Evolutionary conservation across 2,888 invertebrate species (phyloP), one percentile per base, ranked within the genome.

Genomic region (Caenorhabditis wallacei): DNA sequence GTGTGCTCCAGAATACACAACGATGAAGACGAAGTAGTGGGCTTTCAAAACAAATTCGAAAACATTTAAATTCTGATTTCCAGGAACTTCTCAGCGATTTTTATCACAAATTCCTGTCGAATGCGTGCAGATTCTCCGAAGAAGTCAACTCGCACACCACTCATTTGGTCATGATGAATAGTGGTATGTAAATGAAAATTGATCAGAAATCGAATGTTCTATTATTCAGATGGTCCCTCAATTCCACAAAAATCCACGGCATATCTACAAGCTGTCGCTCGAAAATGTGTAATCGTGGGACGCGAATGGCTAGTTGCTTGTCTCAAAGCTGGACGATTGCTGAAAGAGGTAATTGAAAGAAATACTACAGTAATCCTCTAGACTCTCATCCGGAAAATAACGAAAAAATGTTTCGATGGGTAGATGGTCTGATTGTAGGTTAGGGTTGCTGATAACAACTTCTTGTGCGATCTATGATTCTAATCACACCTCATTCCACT

Each of bases 111-210:
- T 83, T 78, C 48, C 40, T 71, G 40, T 83, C 83, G 26, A 78
- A 74, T 43, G 13, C 64, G 30, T 83, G 75, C 24, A 26, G 70
- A 30, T 78, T 85, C 26, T n/a, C 51, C 0, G 81, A 85, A 10
- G 74, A 79, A 4, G 71, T 85, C 11, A 48, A 43, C 11, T 30
- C 22, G 20, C 54, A 78, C 1, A 80, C 80, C 2, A 85, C 85
- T 16, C 85, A 85, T 83, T 53, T 85, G 22, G 83, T 85, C 18
- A 81, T 85, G 83, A 83, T 85, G 83, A 85, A 85, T 64, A 83
- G 82, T 48, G 81, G 80, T 81, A 18, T 22, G 59, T 20, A 16
- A 16, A 16, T 13, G 4, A 43, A 46, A 54, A 53, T 43, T n/a
- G n/a, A n/a, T n/a, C n/a, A n/a, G n/a, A n/a, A n/a, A n/a, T n/a